Conservation (phyloP, 2,797 vertebrate genomes). For the Neosalanx taihuensis region DNA sequence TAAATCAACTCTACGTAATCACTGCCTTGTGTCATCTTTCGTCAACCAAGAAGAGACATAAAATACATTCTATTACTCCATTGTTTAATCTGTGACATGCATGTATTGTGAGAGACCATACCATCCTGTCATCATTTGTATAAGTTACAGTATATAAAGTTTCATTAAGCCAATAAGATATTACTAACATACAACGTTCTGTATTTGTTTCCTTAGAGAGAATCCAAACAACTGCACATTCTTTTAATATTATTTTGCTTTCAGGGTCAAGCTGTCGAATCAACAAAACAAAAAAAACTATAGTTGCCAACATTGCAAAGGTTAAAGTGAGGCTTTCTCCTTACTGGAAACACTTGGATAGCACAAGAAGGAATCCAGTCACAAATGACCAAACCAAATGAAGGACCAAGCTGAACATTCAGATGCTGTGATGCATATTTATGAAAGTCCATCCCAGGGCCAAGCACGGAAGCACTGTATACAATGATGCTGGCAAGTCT, state of each 20-base stretch:
- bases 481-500: conserved; percentile 35
- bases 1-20: conserved; percentile 55
- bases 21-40: conserved; percentile 40
- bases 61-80: conserved; percentile 38
- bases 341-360: not conserved
- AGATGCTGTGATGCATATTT: not conserved
- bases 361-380: too few relatives aligned
- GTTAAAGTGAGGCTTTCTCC: not conserved
- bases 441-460: not conserved
- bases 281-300: too few relatives aligned
- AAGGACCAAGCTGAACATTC: not conserved
- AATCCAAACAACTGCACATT: conserved; percentile 10
- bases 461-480: conserved; percentile 16
- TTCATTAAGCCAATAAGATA: conserved; percentile 20
- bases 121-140: conserved; percentile 24
- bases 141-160: not conserved
- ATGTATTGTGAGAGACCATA: conserved; percentile 37
- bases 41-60: conserved; percentile 41
- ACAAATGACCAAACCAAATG: too few relatives aligned
- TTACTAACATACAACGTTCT: not conserved
- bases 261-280: not conserved
- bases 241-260: not conserved
- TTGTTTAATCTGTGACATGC: conserved; percentile 10
- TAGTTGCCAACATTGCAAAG: not conserved
- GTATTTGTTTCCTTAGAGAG: not conserved